Conservation (phyloP, 2,113 vertebrate genomes). For the Arothron firmamentum region DNA sequence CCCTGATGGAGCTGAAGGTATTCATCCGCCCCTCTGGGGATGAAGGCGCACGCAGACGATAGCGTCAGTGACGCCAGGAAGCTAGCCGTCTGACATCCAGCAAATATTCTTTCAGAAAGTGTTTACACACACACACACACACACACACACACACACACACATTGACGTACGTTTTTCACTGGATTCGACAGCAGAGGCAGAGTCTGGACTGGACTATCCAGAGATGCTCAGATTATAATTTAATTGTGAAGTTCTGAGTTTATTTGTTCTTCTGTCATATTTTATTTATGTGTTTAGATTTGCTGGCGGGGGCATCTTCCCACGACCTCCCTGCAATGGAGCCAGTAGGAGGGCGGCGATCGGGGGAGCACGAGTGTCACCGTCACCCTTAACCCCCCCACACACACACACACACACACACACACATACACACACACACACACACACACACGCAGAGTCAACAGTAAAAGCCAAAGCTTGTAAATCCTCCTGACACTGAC, state of each 20-base stretch:
- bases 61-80: too few relatives aligned
- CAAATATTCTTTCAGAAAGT: too few relatives aligned
- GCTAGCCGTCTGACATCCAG: too few relatives aligned
- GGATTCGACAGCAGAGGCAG: too few relatives aligned
- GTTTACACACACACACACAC: slow-evolving; percentile 1
- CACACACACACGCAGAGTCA: background rate
- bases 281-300: slow-evolving; percentile 48
- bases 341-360: slow-evolving; percentile 36
- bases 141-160: slow-evolving; percentile 9
- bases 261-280: slow-evolving; percentile 30
- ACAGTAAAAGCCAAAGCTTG: background rate
- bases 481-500: slow-evolving; percentile 30
- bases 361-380: slow-evolving; percentile 31
- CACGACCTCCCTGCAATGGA: slow-evolving; percentile 55
- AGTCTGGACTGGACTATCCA: background rate
- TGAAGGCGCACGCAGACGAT: background rate
- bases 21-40: too few relatives aligned
- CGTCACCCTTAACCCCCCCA: slow-evolving; percentile 8
- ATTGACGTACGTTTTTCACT: too few relatives aligned
- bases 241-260: slow-evolving; percentile 8
- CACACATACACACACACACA: slow-evolving; percentile 1
- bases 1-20: too few relatives aligned
- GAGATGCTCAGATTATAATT: slow-evolving; percentile 2
- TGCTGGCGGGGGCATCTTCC: slow-evolving; percentile 48
- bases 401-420: too few relatives aligned